phyloP scores from a whole-genome alignment of 2,888 invertebrate species.

The Eristalis arbustorum region DNA sequence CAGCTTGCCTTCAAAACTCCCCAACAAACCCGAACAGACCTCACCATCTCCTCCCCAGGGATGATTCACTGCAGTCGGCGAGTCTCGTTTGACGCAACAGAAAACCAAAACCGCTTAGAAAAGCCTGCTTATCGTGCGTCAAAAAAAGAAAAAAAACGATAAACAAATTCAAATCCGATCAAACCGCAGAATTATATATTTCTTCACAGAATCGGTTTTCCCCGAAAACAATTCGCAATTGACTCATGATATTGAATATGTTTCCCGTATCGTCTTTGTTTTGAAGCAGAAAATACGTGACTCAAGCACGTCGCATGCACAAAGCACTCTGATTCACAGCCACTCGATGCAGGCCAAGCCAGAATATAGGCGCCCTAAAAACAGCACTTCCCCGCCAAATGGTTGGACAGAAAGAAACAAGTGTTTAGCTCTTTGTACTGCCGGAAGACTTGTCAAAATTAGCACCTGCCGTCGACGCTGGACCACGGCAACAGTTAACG shows the following conservation, averaged over 20 bases:
- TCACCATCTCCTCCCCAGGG: not conserved
- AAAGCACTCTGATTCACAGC: not conserved
- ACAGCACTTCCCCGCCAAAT: slow-evolving; percentile 34
- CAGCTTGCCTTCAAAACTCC: not conserved
- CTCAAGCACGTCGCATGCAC: not conserved
- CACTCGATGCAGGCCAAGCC: not conserved
- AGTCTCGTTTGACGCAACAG: not conserved
- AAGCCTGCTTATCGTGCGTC: too few relatives aligned
- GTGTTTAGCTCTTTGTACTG: slow-evolving; percentile 13
- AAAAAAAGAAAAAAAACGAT: too few relatives aligned
- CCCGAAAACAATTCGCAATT: not conserved
- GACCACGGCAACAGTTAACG: slow-evolving; percentile 25
- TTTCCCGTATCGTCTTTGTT: not conserved
- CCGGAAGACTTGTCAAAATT: slow-evolving; percentile 44
- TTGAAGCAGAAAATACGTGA: not conserved
- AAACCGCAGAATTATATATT: not conserved
- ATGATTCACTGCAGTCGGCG: not conserved
- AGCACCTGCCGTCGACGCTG: slow-evolving; percentile 1
- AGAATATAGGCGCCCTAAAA: slow-evolving; percentile 9
- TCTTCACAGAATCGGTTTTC: not conserved
- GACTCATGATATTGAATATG: not conserved
- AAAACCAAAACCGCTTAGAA: not conserved
- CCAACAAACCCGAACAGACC: not conserved
- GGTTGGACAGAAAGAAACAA: not conserved
- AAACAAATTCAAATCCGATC: not conserved